Conservation (phyloP, 2,797 vertebrate genomes). For the Peromyscus eremicus region DNA sequence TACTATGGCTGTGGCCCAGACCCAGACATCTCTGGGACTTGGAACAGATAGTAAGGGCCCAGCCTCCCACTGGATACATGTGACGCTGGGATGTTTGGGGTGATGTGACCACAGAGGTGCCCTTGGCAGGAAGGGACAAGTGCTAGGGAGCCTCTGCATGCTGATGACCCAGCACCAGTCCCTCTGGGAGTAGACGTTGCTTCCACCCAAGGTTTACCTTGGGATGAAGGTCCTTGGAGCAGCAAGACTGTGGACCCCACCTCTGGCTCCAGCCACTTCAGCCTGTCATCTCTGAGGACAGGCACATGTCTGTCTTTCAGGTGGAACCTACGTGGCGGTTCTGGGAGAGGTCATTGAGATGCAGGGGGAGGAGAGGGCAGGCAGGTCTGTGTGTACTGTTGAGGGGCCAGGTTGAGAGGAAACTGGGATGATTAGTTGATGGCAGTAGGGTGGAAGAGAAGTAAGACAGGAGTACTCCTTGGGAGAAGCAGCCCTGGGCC, state of each 20-base stretch:
- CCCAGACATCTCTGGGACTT: not conserved
- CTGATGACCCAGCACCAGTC: too few species aligned
- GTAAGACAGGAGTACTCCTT: not conserved
- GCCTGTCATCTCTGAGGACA: not conserved
- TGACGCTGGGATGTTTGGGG: not conserved
- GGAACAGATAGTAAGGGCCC: not conserved
- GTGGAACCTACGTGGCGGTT: not conserved
- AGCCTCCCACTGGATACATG: not conserved
- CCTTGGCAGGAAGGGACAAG: not conserved
- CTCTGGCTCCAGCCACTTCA: not conserved
- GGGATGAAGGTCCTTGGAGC: not conserved
- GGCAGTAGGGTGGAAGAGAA: not conserved
- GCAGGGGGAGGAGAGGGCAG: too few species aligned
- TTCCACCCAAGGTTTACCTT: not conserved
- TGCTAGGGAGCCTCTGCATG: too few species aligned
- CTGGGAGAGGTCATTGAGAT: not conserved
- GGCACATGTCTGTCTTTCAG: fast-evolving
- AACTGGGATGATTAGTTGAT: not conserved
- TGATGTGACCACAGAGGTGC: not conserved
- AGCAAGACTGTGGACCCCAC: not conserved
- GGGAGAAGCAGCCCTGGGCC: too few species aligned
- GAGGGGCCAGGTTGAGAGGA: not conserved
- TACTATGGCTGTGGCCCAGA: too few species aligned
- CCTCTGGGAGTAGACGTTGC: not conserved
- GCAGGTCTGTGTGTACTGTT: not conserved